Percentiles rank a stretch among this genome's conserved stretches.
phyloP scores from a whole-genome alignment of 2,113 vertebrate genomes.

The Pteropus alecto region DNA sequence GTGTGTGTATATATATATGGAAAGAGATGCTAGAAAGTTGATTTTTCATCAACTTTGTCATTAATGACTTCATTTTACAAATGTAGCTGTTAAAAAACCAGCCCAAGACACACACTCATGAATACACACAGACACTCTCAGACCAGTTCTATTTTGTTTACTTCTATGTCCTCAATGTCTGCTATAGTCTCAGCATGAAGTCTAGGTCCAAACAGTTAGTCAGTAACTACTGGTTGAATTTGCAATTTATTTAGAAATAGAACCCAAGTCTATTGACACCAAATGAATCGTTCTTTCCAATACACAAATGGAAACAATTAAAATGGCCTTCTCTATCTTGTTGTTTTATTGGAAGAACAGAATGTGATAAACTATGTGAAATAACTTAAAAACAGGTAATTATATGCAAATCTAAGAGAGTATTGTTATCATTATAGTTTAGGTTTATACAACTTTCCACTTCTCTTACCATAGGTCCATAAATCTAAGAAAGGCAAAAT shows the following conservation, averaged over 20 bases:
- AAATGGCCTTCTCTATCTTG: not conserved
- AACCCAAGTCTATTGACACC: not conserved
- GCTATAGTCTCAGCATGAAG: not conserved
- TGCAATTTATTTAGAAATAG: constrained; percentile 11
- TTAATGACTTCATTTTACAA: not conserved
- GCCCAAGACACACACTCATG: not conserved
- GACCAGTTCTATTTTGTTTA: not conserved
- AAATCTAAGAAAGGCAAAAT: not conserved
- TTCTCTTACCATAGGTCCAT: not conserved
- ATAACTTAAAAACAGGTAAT: not conserved
- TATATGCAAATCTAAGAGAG: not conserved
- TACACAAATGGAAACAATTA: not conserved
- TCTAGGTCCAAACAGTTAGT: not conserved
- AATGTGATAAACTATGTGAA: not conserved
- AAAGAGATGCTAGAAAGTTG: not conserved
- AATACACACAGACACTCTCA: not conserved
- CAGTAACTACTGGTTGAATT: not conserved
- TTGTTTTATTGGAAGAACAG: not conserved
- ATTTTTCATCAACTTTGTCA: not conserved
- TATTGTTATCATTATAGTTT: not conserved
- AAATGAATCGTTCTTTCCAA: not conserved
- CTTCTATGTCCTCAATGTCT: not conserved
- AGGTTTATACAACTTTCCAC: not conserved
- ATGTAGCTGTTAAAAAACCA: not conserved
- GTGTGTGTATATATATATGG: not conserved